Evolutionary conservation across 2,888 invertebrate species (phyloP).

Genomic region (Eugnorisma glareosa): DNA sequence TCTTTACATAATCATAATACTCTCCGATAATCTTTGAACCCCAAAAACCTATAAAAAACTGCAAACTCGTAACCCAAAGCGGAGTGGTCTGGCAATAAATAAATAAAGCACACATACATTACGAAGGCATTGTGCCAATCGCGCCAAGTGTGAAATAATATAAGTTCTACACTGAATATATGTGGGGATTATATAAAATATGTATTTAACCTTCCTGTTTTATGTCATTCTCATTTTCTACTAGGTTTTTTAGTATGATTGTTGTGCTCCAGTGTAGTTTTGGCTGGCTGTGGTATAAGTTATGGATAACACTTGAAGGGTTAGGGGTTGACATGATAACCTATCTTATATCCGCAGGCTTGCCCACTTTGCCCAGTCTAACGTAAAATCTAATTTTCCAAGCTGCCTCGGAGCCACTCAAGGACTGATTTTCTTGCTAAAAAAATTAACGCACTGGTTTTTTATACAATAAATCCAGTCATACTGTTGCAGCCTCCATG

Average conservation of each 20-base stretch:
- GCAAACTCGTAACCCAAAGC: constrained; percentile 36
- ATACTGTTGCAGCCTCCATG: neutral
- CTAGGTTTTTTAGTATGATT: constrained; percentile 17
- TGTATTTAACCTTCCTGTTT: constrained; percentile 25
- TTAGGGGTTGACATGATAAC: neutral
- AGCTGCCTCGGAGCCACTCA: neutral
- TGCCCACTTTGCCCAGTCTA: neutral
- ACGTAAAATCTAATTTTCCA: constrained; percentile 24
- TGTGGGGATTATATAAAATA: constrained; percentile 54
- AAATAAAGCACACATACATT: constrained; percentile 53
- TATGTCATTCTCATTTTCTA: constrained; percentile 17
- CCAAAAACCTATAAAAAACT: constrained; percentile 35
- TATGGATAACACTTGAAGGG: neutral
- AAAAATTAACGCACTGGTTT: neutral
- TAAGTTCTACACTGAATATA: constrained; percentile 34
- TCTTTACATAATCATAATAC: neutral
- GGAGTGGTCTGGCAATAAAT: constrained; percentile 49
- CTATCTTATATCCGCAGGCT: constrained; percentile 3
- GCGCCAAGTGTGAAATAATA: constrained; percentile 54
- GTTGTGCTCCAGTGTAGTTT: neutral
- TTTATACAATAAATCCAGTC: neutral
- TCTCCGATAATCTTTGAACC: constrained; percentile 37
- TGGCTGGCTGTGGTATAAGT: neutral
- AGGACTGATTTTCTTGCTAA: neutral
- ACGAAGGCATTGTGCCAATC: constrained; percentile 45